A percentile compares a stretch with the other conserved stretches of the same genome.
Conservation (phyloP, 2,797 vertebrate species). For the Odontamblyopus lacepedii region DNA sequence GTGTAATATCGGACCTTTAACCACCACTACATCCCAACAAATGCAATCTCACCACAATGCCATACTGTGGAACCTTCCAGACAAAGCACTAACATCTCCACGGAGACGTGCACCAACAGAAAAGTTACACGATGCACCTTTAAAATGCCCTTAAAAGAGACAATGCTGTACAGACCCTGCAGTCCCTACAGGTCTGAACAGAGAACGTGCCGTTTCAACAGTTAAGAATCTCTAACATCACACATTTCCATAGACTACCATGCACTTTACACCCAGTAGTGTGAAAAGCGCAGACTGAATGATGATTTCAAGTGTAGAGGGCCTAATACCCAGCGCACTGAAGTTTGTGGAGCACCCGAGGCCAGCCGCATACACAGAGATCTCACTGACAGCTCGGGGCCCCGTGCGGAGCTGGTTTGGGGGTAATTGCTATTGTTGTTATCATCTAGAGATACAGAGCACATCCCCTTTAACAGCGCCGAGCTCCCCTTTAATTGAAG, state of each 20-base stretch:
- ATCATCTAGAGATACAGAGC: conserved; percentile 9
- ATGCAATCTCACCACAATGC: no score
- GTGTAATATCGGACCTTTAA: no score
- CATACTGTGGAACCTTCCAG: no score
- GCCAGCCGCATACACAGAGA: conserved; percentile 9
- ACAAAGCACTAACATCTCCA: no score
- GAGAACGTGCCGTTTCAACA: background rate
- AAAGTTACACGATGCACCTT: no score
- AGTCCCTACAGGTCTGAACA: background rate
- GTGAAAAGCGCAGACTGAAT: background rate
- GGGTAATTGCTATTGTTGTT: conserved; percentile 17
- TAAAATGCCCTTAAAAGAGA: no score
- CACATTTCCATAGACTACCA: background rate
- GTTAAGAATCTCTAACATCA: background rate
- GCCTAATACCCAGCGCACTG: background rate
- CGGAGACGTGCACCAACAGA: no score
- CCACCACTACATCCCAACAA: no score
- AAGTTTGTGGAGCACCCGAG: conserved; percentile 37
- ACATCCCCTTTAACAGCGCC: background rate
- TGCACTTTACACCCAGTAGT: background rate
- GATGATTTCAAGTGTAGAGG: background rate
- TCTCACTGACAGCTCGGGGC: conserved; percentile 4
- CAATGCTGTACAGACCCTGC: background rate
- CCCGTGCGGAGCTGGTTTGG: background rate
- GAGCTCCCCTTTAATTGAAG: conserved; percentile 14